Percentiles rank a stretch among this genome's conserved stretches.
Evolutionary conservation across 2,797 vertebrate species (phyloP).

Genomic region (Muscicapa striata): DNA sequence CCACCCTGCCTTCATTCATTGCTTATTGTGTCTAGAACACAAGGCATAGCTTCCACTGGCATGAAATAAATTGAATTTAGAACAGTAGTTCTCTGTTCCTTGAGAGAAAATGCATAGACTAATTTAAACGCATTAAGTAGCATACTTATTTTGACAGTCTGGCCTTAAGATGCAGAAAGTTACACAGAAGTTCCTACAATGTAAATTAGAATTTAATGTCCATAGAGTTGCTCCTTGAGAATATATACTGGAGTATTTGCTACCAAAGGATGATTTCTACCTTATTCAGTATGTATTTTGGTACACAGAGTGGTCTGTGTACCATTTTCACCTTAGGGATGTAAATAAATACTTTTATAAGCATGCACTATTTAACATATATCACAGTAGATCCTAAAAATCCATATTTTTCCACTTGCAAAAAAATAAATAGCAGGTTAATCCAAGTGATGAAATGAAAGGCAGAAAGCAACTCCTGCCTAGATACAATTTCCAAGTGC

Average conservation of each 20-base stretch:
- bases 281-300: background rate
- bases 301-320: background rate
- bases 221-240: background rate
- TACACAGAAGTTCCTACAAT: slow-evolving; percentile 12
- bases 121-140: slow-evolving; percentile 61
- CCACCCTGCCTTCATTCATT: fast-evolving
- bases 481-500: background rate
- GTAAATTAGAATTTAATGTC: slow-evolving; percentile 52
- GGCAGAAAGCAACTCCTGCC: background rate
- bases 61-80: background rate
- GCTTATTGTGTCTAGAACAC: background rate
- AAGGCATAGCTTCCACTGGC: background rate
- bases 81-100: background rate
- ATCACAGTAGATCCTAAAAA: background rate
- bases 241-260: background rate
- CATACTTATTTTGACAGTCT: background rate
- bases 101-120: slow-evolving; percentile 41
- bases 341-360: background rate
- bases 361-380: background rate
- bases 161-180: background rate
- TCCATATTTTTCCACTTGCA: background rate
- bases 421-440: background rate
- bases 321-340: background rate
- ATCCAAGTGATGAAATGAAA: background rate
- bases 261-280: background rate